Base-by-base conservation (phyloP, 2,888 invertebrate genomes). In the Cryptocephalus primarius region DNA sequence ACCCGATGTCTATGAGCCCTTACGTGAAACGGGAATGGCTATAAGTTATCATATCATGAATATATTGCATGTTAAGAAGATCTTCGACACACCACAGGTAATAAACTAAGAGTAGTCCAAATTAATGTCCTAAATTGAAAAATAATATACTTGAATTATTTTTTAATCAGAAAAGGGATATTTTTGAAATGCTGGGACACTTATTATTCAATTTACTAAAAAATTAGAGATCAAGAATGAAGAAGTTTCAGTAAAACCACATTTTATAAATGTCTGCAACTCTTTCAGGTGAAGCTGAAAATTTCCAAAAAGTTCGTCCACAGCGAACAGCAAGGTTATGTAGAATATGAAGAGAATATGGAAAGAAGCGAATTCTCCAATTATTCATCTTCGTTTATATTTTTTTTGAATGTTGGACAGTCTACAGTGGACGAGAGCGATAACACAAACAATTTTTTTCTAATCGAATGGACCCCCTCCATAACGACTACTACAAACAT, bases 401-500 rank as follows among this genome's bases (percentile, higher is more conserved):
- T 61, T 45, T 64, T 64, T 31, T 49, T 64, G 10, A 64, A 64
- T 45, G 64, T 64, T 78, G 64, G 83, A 78, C 77, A 67, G 69
- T 58, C 64, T 39, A 58, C 62, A 39, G 55, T 60, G 9, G 63
- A 67, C 39, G 65, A 67, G 51, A 63, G 61, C 46, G 76, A 81
- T 77, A 51, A 80, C 75, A 46, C 82, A 79, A 64, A 64, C 46
- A 64, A 64, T 50, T 56, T 58, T 12, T 80, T 88, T 61, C 70
- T 80, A 32, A 78, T 88, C 39, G 83, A 85, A 62, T 88, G 88
- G 88, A 80, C 81, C 48, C 85, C 86, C 1, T 80, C 83, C 60
- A 77, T 85, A 45, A 71, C 83, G 44, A 82, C 82, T 8, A 71
- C 76, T 52, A 80, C 81, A 33, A 77, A 79, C 57, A 79, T 85